A percentile compares a stretch with the other conserved stretches of the same genome.
These are phyloP conservation scores for Ochropacha duplaris DNA, from an alignment of 2,888 invertebrate species.

Conservation along the genomic window DNA sequence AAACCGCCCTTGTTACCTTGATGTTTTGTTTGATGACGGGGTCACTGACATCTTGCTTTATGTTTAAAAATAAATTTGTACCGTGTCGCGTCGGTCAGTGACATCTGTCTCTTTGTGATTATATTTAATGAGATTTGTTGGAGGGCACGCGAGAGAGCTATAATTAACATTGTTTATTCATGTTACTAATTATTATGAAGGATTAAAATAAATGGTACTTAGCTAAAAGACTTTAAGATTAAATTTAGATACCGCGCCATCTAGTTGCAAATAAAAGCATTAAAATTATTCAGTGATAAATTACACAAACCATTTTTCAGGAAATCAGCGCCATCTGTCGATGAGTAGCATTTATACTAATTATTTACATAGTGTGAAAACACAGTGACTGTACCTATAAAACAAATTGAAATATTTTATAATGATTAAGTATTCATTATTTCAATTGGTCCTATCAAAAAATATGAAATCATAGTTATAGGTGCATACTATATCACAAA, in stretches of 20 bases:
- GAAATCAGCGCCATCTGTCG: constrained; percentile 43
- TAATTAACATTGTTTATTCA: background rate
- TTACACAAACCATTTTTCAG: background rate
- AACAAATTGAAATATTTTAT: no score
- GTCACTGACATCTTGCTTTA: constrained; percentile 40
- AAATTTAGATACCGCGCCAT: constrained; percentile 30
- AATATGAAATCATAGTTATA: no score
- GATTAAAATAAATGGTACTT: background rate
- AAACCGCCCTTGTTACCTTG: constrained; percentile 56
- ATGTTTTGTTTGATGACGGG: constrained; percentile 37
- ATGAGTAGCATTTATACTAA: constrained; percentile 43
- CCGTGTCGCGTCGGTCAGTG: constrained; percentile 11
- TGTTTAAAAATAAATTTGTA: constrained; percentile 37
- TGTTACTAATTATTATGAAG: background rate
- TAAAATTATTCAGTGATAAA: background rate
- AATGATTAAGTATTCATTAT: no score
- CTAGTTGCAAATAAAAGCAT: constrained; percentile 23
- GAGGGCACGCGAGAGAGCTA: background rate
- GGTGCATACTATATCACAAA: no score
- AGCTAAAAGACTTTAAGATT: background rate
- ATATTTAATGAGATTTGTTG: background rate
- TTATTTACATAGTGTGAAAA: no score
- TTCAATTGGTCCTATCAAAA: no score
- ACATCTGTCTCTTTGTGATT: background rate
- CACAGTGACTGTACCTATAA: no score